A percentile compares a stretch with the other conserved stretches of the same genome.
Evolutionary conservation across 2,888 invertebrate genomes (phyloP).

Genomic region (Synergus itoensis): DNA sequence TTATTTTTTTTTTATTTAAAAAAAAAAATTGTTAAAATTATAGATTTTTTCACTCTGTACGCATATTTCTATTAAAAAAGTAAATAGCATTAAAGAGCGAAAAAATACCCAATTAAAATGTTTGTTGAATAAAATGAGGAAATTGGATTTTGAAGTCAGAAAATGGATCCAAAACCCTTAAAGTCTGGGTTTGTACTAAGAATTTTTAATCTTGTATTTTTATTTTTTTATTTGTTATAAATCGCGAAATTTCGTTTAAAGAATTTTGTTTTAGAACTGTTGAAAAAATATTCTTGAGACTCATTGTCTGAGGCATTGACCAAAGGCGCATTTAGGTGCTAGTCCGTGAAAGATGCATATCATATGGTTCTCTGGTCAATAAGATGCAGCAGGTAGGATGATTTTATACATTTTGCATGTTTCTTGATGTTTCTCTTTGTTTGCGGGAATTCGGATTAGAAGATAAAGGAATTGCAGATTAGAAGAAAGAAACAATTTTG

Average conservation of each 20-base stretch:
- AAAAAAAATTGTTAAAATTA: no score
- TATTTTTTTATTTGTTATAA: no score
- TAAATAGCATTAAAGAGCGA: no score
- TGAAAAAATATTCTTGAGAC: constrained; percentile 21
- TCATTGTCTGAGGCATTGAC: constrained; percentile 4
- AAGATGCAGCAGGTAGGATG: constrained; percentile 23
- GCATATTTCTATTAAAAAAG: no score
- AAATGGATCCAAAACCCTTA: no score
- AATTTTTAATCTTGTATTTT: no score
- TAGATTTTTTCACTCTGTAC: no score
- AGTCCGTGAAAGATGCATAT: constrained; percentile 25
- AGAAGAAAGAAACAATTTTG: background rate
- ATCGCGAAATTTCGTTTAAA: background rate
- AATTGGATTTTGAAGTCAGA: no score
- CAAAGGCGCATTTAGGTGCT: constrained; percentile 14
- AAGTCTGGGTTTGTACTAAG: no score
- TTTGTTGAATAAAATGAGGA: no score
- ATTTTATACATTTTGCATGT: constrained; percentile 35
- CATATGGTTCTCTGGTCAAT: constrained; percentile 25
- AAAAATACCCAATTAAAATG: no score
- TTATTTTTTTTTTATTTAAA: no score
- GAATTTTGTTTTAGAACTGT: background rate
- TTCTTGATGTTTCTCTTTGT: constrained; percentile 27
- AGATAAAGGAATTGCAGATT: constrained; percentile 12
- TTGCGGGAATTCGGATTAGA: constrained; percentile 13